Evolutionary conservation across 1,140 invertebrate genomes (phyloP).

Genomic region (Drosophila ficusphila): DNA sequence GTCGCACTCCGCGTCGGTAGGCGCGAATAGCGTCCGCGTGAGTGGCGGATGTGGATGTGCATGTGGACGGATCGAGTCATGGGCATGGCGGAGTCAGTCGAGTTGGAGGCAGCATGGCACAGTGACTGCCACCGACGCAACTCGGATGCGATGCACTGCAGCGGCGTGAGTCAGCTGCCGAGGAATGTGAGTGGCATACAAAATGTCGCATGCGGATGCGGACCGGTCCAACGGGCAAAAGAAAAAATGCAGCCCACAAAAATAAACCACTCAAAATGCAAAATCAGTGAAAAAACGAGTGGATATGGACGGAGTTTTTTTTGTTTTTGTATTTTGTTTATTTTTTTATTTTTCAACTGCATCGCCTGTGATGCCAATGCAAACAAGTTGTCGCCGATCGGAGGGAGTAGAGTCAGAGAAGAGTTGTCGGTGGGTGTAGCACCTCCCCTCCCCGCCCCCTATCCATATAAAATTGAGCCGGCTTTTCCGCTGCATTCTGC

Average conservation of each 20-base stretch:
- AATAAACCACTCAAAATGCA: slow-evolving; percentile 34
- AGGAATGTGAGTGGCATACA: slow-evolving; percentile 81
- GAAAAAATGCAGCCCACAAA: slow-evolving; percentile 39
- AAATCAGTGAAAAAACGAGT: slow-evolving; percentile 19
- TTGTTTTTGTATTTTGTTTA: too few relatives aligned
- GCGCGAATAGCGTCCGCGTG: slow-evolving; percentile 46
- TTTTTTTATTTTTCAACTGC: slow-evolving; percentile 1
- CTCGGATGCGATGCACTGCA: slow-evolving; percentile 26
- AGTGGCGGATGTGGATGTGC: slow-evolving; percentile 76
- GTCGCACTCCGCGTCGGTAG: slow-evolving; percentile 37
- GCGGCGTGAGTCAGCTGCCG: slow-evolving; percentile 61
- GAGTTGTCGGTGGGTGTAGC: slow-evolving; percentile 24
- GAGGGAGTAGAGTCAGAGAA: background rate
- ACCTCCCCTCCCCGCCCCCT: background rate
- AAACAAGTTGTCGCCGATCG: slow-evolving; percentile 58
- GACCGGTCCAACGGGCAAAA: slow-evolving; percentile 59
- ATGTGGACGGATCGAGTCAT: slow-evolving; percentile 52
- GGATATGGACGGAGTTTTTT: slow-evolving; percentile 43
- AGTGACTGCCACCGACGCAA: slow-evolving; percentile 36
- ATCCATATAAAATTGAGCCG: slow-evolving; percentile 26
- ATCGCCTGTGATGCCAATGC: slow-evolving; percentile 33
- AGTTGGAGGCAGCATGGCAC: slow-evolving; percentile 24
- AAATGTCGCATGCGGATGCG: slow-evolving; percentile 67
- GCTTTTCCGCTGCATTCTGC: slow-evolving; percentile 70
- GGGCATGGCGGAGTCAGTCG: slow-evolving; percentile 11